Evolutionary conservation across 1,140 invertebrate species (phyloP), one percentile per base, ranked within the genome.

Genomic region (Solenopsis fugax): DNA sequence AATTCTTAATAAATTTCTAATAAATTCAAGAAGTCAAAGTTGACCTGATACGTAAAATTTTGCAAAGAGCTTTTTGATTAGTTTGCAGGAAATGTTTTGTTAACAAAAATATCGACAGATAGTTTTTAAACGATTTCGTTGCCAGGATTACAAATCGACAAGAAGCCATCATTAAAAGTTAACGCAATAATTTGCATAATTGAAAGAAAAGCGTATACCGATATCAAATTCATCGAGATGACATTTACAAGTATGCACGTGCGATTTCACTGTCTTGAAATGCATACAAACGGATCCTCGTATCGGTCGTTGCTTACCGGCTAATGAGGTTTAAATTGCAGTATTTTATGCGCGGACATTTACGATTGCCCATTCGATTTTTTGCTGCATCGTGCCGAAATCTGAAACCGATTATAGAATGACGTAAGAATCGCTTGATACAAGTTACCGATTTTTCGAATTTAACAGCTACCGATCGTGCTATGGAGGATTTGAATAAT

Each of bases 381-480:
- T 73, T 75, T 84, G 67, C 24, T 10, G 18, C 24, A 37, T 34
- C 67, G 2, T 73, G 24, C 29, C 45, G 29, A 84, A 84, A 84
- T 84, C 41, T 13, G 69, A 84, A 84, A 84, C 69, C 41, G 69
- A 75, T 84, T 84, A 48, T 48, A 5, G 34, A 50, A 2, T 84
- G 45, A 84, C 69, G 29, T 60, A 84, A 73, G 29, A 16, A 73
- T 21, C 7, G 69, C 18, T n/a, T 37, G 54, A 41, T 60, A 48
- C n/a, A 50, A 73, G 80, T 84, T 84, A 75, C 29, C 52, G 41
- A 84, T 37, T 62, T 84, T 84, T 84, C 54, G 69, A 48, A 62
- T 60, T 50, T 50, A 84, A 84, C n/a, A 48, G 24, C 58, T 24
- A 21, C 41, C 13, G 7, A 6, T 52, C 24, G 16, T 45, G 24